Evolutionary conservation across 2,888 invertebrate species (phyloP).

Genomic region (Protophormia terraenovae): DNA sequence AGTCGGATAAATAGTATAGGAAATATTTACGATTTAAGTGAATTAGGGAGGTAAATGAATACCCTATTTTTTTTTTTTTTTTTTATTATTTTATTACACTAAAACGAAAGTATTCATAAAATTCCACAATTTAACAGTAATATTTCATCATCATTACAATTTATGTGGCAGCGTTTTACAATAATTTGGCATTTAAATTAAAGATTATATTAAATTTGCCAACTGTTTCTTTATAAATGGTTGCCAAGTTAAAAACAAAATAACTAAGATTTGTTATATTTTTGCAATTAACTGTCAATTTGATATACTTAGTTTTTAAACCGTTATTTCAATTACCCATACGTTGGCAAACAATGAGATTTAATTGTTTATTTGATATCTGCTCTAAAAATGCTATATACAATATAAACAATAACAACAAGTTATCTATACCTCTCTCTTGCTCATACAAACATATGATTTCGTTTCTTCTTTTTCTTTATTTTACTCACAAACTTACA

Average conservation of each 20-base stretch:
- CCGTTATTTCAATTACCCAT: neutral
- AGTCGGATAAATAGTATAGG: too few relatives aligned
- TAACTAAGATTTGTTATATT: neutral
- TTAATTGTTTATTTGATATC: neutral
- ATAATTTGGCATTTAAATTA: neutral
- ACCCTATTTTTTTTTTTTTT: too few relatives aligned
- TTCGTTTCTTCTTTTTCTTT: neutral
- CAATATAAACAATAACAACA: slow-evolving; percentile 27
- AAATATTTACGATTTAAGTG: too few relatives aligned
- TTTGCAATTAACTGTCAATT: neutral
- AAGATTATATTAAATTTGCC: neutral
- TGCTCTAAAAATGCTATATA: slow-evolving; percentile 7
- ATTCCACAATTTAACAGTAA: too few relatives aligned
- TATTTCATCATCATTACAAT: neutral
- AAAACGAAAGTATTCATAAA: too few relatives aligned
- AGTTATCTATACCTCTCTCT: neutral
- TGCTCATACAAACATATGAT: neutral
- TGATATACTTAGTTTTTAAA: neutral
- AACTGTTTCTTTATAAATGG: neutral
- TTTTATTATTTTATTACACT: too few relatives aligned
- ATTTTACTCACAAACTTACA: neutral
- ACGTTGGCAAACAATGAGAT: neutral
- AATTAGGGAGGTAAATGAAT: too few relatives aligned
- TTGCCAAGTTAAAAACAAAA: neutral
- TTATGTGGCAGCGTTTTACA: neutral